A percentile compares a stretch with the other conserved stretches of the same genome.
phyloP scores from a whole-genome alignment of 2,797 vertebrate species.

The Cyprinella venusta region DNA sequence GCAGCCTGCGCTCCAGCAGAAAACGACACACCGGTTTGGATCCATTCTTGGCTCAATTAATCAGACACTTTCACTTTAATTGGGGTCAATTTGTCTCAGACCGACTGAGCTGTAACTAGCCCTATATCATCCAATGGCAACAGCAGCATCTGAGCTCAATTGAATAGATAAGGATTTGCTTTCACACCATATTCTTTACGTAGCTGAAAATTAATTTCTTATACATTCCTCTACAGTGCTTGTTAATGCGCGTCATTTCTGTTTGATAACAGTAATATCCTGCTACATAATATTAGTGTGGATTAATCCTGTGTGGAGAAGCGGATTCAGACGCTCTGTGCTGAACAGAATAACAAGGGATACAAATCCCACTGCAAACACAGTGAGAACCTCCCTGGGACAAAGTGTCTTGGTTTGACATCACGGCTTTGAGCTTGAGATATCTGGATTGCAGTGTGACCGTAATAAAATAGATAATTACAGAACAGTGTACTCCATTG shows the following conservation, averaged over 20 bases:
- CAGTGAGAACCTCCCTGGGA: neutral
- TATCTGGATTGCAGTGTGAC: slow-evolving; percentile 10
- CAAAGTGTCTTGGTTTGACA: slow-evolving; percentile 16
- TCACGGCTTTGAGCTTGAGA: slow-evolving; percentile 7
- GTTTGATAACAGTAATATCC: slow-evolving; percentile 51
- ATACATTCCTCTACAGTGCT: slow-evolving; percentile 30
- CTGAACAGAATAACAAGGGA: slow-evolving; percentile 15
- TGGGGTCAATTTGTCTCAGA: slow-evolving; percentile 66
- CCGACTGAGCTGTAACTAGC: slow-evolving; percentile 36
- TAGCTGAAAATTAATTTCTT: slow-evolving; percentile 50
- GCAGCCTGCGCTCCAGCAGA: neutral
- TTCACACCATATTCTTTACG: slow-evolving; percentile 28
- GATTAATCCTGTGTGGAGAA: slow-evolving; percentile 47
- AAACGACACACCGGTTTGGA: slow-evolving; percentile 53
- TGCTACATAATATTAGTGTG: slow-evolving; percentile 35
- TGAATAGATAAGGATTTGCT: slow-evolving; percentile 36
- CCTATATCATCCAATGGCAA: neutral
- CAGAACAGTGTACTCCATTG: too few species aligned
- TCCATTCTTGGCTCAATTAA: slow-evolving; percentile 70
- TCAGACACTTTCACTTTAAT: slow-evolving; percentile 71
- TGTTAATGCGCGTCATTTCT: slow-evolving; percentile 49
- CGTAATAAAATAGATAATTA: too few species aligned
- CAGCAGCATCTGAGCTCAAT: neutral
- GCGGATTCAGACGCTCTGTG: neutral
- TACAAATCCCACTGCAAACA: slow-evolving; percentile 31